These are phyloP conservation scores for Papilio dardanus DNA, from an alignment of 1,140 invertebrate species.

Conservation along the genomic window DNA sequence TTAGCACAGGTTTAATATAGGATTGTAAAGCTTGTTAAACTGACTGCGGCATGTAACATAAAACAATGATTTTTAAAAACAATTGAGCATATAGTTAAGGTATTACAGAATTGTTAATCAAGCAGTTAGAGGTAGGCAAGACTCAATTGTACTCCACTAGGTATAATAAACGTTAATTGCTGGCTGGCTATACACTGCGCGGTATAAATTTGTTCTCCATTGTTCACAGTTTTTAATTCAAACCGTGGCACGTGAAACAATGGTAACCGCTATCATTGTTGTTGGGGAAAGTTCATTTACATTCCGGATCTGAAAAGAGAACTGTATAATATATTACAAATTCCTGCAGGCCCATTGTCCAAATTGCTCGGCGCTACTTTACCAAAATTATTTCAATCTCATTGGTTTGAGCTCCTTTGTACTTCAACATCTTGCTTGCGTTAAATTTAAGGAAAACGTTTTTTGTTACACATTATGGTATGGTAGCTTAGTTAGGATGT, in stretches of 20 bases:
- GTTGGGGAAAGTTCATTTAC: slow-evolving; percentile 31
- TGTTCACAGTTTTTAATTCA: slow-evolving; percentile 35
- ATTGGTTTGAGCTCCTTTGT: slow-evolving; percentile 26
- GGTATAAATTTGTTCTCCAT: slow-evolving; percentile 36
- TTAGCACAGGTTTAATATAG: background rate
- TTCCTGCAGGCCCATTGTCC: slow-evolving; percentile 32
- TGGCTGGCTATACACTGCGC: slow-evolving; percentile 27
- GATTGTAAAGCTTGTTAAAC: background rate
- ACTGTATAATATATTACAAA: slow-evolving; percentile 26
- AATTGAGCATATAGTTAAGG: background rate
- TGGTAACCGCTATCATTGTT: slow-evolving; percentile 35
- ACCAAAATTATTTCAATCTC: slow-evolving; percentile 36
- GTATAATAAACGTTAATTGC: slow-evolving; percentile 36
- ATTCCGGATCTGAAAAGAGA: slow-evolving; percentile 26
- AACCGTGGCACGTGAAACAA: slow-evolving; percentile 31
- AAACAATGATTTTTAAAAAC: background rate
- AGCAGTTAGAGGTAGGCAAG: background rate
- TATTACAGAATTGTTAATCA: slow-evolving; percentile 3
- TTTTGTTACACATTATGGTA: background rate
- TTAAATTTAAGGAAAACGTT: slow-evolving; percentile 7
- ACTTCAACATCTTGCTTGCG: background rate
- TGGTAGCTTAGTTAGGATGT: background rate
- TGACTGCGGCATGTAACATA: background rate
- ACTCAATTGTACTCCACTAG: slow-evolving; percentile 21
- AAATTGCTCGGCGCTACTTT: slow-evolving; percentile 32